Percentiles rank a stretch among this genome's conserved stretches.
These are phyloP conservation scores for Callipepla squamata DNA, from an alignment of 2,113 vertebrate species.

Conservation along the genomic window DNA sequence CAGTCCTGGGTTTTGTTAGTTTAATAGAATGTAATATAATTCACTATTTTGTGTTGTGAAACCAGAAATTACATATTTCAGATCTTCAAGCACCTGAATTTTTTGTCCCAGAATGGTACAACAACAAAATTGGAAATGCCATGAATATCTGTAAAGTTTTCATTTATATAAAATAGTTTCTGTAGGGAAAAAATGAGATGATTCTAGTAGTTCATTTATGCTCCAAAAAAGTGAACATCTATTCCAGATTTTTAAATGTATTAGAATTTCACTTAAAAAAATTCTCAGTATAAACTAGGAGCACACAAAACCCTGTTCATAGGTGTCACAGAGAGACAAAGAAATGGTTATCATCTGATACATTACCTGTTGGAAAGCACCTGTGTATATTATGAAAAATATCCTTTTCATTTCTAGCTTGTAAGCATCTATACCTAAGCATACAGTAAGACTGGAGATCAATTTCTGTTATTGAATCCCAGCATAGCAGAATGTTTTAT, in stretches of 20 bases:
- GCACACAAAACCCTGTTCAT: not conserved
- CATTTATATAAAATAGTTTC: not conserved
- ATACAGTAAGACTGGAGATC: not conserved
- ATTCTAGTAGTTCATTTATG: not conserved
- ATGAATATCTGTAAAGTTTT: not conserved
- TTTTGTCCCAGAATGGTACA: not conserved
- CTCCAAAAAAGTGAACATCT: not conserved
- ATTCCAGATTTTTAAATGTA: not conserved
- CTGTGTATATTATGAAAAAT: not conserved
- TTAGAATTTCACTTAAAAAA: not conserved
- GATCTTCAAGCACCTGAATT: not conserved
- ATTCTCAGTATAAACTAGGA: not conserved
- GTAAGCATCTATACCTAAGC: not conserved
- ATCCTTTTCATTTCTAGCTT: not conserved
- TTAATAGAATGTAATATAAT: not conserved
- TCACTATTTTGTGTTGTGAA: not conserved
- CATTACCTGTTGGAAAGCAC: not conserved
- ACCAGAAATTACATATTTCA: not conserved
- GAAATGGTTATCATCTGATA: not conserved
- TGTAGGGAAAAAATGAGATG: not conserved
- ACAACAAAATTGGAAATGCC: not conserved
- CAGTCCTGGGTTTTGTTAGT: not conserved
- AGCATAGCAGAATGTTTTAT: no score
- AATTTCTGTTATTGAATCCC: not conserved
- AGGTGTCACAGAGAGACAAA: not conserved